Evolutionary conservation across 2,113 vertebrate species (phyloP).

Genomic region (Hemibagrus wyckioides): DNA sequence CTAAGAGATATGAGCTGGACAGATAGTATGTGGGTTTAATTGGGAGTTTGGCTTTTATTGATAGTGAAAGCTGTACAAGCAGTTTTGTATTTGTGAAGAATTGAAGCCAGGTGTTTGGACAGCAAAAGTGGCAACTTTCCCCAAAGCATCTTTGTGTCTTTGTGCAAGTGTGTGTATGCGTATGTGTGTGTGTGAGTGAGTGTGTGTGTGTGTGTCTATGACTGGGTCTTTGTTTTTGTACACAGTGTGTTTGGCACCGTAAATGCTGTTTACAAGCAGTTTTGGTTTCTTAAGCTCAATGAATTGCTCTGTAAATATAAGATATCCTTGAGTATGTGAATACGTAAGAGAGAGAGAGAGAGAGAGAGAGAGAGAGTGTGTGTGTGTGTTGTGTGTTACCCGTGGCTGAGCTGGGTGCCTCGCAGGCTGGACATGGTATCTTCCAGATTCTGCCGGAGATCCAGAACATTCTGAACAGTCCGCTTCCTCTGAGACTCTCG

Average conservation of each 20-base stretch:
- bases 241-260: conserved; percentile 1
- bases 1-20: not conserved
- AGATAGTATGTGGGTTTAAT: conserved; percentile 17
- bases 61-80: conserved; percentile 19
- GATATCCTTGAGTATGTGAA: not conserved
- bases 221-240: conserved; percentile 12
- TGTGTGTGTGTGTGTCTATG: not conserved
- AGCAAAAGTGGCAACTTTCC: conserved; percentile 43
- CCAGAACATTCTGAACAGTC: conserved; percentile 95
- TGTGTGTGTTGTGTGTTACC: conserved; percentile 70
- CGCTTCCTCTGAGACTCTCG: conserved; percentile 96
- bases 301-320: conserved; percentile 2
- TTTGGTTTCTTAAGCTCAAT: conserved; percentile 13
- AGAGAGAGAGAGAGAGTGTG: not conserved
- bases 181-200: not conserved
- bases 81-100: conserved; percentile 40
- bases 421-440: conserved; percentile 97
- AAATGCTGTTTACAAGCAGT: conserved; percentile 29
- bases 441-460: conserved; percentile 96
- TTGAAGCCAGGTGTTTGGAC: conserved; percentile 47
- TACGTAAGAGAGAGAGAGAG: not conserved
- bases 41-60: not conserved
- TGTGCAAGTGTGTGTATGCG: conserved; percentile 1
- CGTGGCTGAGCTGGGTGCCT: conserved; percentile 92
- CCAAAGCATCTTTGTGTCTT: conserved; percentile 20